These are phyloP conservation scores for Xanthia icteritia DNA, from an alignment of 2,888 invertebrate species.

Conservation along the genomic window DNA sequence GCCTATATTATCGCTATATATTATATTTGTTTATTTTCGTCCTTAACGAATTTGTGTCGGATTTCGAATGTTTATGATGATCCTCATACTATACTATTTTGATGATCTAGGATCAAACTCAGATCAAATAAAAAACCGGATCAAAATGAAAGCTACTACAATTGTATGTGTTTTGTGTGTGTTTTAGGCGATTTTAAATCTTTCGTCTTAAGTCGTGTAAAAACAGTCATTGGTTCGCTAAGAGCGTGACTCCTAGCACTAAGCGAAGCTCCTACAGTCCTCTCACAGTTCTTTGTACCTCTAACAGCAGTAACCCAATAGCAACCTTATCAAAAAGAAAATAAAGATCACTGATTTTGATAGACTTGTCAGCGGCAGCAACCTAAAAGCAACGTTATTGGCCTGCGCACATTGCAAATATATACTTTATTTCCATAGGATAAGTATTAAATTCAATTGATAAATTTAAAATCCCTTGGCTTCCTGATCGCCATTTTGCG, in stretches of 20 bases:
- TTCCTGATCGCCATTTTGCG: no score
- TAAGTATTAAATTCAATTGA: no score
- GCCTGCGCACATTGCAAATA: no score
- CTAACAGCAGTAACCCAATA: background rate
- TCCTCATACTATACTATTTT: background rate
- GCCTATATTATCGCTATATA: background rate
- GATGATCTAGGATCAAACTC: background rate
- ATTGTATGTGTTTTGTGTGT: background rate
- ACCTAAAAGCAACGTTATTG: background rate
- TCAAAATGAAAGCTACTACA: slow-evolving; percentile 1
- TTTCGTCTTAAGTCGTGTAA: background rate
- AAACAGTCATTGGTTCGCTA: background rate
- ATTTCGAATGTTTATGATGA: slow-evolving; percentile 5
- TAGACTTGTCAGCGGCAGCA: background rate
- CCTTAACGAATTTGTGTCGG: background rate
- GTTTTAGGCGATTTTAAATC: background rate
- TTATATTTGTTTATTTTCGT: slow-evolving; percentile 7
- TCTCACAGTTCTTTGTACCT: background rate
- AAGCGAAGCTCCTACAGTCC: background rate
- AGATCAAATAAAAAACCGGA: background rate
- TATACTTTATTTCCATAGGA: no score
- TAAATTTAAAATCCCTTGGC: no score
- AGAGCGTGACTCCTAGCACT: background rate
- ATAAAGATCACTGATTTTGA: background rate
- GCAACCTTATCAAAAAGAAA: background rate